phyloP scores from a whole-genome alignment of 2,113 vertebrate species.

The Megaceryle maxima region DNA sequence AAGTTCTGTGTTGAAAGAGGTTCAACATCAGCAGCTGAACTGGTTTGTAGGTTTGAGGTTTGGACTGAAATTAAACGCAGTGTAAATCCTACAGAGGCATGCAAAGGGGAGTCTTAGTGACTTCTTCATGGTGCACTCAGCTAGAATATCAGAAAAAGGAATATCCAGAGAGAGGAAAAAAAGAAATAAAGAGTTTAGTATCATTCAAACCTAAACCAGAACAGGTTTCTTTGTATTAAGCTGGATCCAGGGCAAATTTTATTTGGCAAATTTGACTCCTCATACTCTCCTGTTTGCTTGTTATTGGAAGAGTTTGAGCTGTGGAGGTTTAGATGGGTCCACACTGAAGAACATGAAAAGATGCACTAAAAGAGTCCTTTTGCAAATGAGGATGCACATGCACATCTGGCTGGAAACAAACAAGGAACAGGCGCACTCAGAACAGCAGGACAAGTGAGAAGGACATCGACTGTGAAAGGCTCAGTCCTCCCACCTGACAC shows the following conservation, averaged over 20 bases:
- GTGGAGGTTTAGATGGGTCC: not conserved
- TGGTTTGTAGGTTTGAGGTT: not conserved
- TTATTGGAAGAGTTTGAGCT: not conserved
- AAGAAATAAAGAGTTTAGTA: not conserved
- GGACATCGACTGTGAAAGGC: not conserved
- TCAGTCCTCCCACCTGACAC: not conserved
- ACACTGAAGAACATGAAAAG: not conserved
- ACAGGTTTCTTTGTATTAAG: not conserved
- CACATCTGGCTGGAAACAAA: not conserved
- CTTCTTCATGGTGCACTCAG: not conserved
- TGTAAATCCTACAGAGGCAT: not conserved
- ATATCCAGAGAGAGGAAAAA: not conserved
- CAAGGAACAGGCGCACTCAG: not conserved
- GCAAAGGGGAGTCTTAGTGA: not conserved
- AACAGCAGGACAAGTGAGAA: not conserved
- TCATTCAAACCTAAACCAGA: not conserved
- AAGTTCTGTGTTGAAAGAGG: not conserved
- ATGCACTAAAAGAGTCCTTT: not conserved
- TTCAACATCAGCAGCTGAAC: not conserved
- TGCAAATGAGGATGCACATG: not conserved
- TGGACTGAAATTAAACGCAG: not conserved
- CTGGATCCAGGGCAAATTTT: not conserved
- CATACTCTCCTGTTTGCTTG: rapidly evolving
- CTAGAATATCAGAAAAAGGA: not conserved
- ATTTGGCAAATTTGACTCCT: not conserved